These are phyloP conservation scores for Lamprotornis superbus DNA, from an alignment of 2,113 vertebrate genomes.

Conservation along the genomic window DNA sequence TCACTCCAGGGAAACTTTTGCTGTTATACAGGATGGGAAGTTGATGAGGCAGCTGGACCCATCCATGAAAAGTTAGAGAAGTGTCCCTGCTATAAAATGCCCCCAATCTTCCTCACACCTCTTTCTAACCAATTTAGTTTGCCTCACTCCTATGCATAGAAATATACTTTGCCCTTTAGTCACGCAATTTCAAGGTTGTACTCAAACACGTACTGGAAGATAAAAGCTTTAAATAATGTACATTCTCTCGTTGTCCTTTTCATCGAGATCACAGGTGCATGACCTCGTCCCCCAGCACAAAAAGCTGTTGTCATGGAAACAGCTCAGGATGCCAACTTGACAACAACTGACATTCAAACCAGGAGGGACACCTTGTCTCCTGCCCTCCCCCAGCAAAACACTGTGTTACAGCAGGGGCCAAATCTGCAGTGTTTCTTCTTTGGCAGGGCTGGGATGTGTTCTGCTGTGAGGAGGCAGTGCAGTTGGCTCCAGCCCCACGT, in stretches of 20 bases:
- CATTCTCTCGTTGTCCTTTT: slow-evolving; percentile 56
- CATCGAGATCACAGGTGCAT: slow-evolving; percentile 62
- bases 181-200: slow-evolving; percentile 66
- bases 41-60: background rate
- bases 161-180: slow-evolving; percentile 46
- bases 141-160: slow-evolving; percentile 6
- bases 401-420: background rate
- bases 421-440: background rate
- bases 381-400: background rate
- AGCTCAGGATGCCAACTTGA: slow-evolving; percentile 64
- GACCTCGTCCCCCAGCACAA: slow-evolving; percentile 63
- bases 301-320: slow-evolving; percentile 71
- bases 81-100: background rate
- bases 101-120: background rate
- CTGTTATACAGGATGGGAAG: background rate
- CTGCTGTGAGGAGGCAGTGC: background rate
- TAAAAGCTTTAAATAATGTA: slow-evolving; percentile 62
- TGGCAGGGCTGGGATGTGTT: background rate
- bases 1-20: background rate
- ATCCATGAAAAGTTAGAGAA: background rate
- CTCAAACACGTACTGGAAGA: slow-evolving; percentile 48
- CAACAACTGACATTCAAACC: slow-evolving; percentile 77
- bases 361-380: slow-evolving; percentile 60
- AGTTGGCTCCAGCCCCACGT: background rate
- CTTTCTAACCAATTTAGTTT: slow-evolving; percentile 31